Conservation (phyloP, 2,113 vertebrate species). For the Prunella himalayana region DNA sequence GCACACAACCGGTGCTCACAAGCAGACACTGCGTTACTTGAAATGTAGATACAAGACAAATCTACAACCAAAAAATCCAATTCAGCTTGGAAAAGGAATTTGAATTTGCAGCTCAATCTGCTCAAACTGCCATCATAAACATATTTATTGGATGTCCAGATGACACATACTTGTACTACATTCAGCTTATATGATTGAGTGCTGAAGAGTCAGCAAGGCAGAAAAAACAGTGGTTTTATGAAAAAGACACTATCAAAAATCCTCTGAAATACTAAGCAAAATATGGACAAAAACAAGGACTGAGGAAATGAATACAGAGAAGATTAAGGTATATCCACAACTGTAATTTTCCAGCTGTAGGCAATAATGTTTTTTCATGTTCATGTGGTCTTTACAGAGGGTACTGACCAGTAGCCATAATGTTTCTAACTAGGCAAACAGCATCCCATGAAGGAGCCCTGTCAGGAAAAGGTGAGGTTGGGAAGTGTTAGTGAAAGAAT, state of each 20-base stretch:
- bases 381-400: background rate
- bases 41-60: background rate
- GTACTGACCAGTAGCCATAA: background rate
- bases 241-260: background rate
- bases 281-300: background rate
- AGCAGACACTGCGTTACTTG: background rate
- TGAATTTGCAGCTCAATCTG: background rate
- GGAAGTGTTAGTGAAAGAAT: background rate
- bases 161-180: background rate
- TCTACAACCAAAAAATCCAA: no score
- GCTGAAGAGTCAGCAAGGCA: background rate
- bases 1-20: background rate
- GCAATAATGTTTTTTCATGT: background rate
- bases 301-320: background rate
- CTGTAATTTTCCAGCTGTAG: background rate
- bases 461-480: background rate
- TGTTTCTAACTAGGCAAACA: background rate
- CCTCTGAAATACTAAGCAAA: background rate
- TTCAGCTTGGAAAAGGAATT: background rate
- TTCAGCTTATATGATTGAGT: background rate
- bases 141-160: background rate
- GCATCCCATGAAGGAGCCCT: background rate
- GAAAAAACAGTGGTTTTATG: background rate
- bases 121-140: background rate
- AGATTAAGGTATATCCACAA: background rate